These are phyloP conservation scores for Cotesia chilonis DNA, from an alignment of 1,140 invertebrate genomes.

Conservation along the genomic window DNA sequence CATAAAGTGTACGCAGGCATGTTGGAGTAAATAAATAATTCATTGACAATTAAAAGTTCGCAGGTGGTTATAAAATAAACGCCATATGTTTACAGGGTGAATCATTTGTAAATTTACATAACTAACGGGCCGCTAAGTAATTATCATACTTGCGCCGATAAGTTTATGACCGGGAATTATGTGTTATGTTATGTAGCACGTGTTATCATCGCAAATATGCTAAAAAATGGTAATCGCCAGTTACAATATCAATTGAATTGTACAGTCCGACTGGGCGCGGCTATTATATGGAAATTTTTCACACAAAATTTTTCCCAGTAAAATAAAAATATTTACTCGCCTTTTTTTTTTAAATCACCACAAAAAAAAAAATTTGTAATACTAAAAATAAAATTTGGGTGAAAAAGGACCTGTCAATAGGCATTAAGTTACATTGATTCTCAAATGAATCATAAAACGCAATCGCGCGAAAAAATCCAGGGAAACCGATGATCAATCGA, in stretches of 20 bases:
- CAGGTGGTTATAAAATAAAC: conserved; percentile 59
- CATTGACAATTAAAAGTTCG: conserved; percentile 56
- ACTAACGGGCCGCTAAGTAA: conserved; percentile 53
- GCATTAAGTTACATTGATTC: not conserved
- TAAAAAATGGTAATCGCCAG: not conserved
- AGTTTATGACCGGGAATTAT: conserved; percentile 30
- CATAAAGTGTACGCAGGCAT: not conserved
- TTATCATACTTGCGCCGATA: conserved; percentile 59
- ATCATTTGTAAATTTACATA: conserved; percentile 62
- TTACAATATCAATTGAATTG: not conserved
- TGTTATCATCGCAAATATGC: conserved; percentile 39
- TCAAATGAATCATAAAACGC: not conserved
- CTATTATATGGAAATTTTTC: too few species aligned
- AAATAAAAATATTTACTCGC: too few species aligned
- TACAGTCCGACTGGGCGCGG: too few species aligned
- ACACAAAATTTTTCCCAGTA: too few species aligned
- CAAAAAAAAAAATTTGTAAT: too few species aligned
- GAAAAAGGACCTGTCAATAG: too few species aligned
- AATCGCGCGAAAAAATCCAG: not conserved
- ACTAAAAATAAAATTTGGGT: too few species aligned
- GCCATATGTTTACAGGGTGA: conserved; percentile 61
- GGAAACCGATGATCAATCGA: conserved; percentile 14
- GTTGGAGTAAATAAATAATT: conserved; percentile 48
- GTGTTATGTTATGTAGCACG: conserved; percentile 32
- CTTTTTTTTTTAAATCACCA: too few species aligned